Evolutionary conservation across 2,113 vertebrate genomes (phyloP).

Genomic region (Ceyx melanurus): DNA sequence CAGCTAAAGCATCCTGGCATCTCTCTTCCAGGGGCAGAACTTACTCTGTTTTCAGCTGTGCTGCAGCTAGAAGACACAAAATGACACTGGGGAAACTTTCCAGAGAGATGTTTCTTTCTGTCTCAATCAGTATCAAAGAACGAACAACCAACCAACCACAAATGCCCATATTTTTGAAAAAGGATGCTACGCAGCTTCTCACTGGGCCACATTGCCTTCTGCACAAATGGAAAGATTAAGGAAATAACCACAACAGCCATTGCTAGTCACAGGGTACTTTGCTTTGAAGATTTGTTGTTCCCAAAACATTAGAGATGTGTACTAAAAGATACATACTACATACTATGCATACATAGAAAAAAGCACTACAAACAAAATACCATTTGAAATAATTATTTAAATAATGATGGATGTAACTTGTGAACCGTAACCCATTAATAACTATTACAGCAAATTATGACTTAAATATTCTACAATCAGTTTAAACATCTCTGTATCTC

Average conservation of each 20-base stretch:
- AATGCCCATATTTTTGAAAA: neutral
- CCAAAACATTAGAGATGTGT: neutral
- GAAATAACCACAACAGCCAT: neutral
- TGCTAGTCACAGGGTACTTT: neutral
- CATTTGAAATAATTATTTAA: conserved; percentile 18
- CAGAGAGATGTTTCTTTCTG: neutral
- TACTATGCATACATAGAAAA: neutral
- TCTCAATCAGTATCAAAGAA: neutral
- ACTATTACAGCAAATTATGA: conserved; percentile 38
- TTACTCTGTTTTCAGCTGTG: neutral
- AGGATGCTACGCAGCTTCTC: neutral
- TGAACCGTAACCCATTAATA: conserved; percentile 35
- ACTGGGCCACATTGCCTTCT: neutral
- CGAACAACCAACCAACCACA: neutral
- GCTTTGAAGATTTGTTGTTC: neutral
- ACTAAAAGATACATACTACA: neutral
- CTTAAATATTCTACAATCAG: conserved; percentile 52
- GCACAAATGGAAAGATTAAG: neutral
- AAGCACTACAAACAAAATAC: conserved; percentile 16
- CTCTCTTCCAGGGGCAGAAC: neutral
- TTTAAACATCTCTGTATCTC: conserved; percentile 61
- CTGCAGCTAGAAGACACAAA: neutral
- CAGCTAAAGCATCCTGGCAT: neutral
- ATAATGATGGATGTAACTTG: conserved; percentile 31
- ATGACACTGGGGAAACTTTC: neutral